phyloP scores from a whole-genome alignment of 2,797 vertebrate species.

The Chrysolophus pictus region DNA sequence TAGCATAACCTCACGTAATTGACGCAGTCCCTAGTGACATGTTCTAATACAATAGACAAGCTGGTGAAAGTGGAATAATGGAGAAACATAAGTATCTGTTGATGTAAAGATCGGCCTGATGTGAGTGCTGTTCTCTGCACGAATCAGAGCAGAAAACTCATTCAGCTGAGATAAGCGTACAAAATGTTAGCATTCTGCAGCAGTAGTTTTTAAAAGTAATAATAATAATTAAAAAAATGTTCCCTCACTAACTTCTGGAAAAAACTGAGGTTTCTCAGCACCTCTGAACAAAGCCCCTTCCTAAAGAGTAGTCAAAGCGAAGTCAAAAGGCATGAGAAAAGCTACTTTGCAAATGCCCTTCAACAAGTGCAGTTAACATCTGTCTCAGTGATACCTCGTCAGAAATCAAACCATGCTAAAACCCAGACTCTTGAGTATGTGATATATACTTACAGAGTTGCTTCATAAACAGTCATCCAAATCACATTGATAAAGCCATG shows the following conservation, averaged over 20 bases:
- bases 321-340: slow-evolving; percentile 20
- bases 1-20: slow-evolving; percentile 30
- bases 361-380: neutral
- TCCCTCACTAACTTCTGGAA: neutral
- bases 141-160: neutral
- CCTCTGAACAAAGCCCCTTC: neutral
- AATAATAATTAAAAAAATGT: neutral
- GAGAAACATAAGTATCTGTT: slow-evolving; percentile 36
- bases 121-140: neutral
- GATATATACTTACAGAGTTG: neutral
- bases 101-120: slow-evolving; percentile 15
- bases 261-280: neutral
- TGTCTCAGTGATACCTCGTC: neutral
- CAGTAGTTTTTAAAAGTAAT: neutral
- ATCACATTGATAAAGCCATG: fast-evolving
- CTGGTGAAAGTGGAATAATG: slow-evolving; percentile 46
- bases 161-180: neutral
- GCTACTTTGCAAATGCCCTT: slow-evolving; percentile 1
- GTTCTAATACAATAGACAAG: slow-evolving; percentile 33
- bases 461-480: neutral
- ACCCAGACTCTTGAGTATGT: neutral
- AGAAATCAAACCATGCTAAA: neutral
- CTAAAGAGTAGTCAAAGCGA: neutral
- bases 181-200: neutral
- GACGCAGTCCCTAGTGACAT: slow-evolving; percentile 27